Base-by-base conservation (phyloP, 37 sponge, comb jelly and placozoan genomes). In the Petrosia ficiformis region DNA sequence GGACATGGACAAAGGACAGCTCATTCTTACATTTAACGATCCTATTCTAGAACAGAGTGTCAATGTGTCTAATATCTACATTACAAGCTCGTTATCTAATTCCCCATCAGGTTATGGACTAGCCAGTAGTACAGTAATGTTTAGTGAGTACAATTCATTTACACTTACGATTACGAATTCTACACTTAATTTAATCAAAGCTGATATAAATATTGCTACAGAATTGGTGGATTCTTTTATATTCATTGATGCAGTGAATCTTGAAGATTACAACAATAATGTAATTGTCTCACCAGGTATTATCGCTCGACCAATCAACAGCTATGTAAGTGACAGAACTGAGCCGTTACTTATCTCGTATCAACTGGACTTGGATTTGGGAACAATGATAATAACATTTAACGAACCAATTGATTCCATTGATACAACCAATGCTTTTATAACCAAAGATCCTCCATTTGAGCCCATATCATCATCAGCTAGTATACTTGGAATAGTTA, bases 21-120 rank as follows among this genome's bases (percentile, higher is more conserved):
- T 80, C 1, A 71, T 22, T 3, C 54, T 80, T 1, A 28, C 66
- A 4, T 80, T 80, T 41, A n/a, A 35, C 16, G 81, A 80, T 41
- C 73, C 81, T 29, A 61, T 72, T 35, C 14, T n/a, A n/a, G 22
- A 11, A n/a, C 14, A n/a, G 5, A n/a, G 5, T 61, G 26, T 42
- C 4, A 31, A 33, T 68, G 10, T 42, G 11, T 19, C 52, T 71
- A 28, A 21, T 16, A 19, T 71, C 6, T 71, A 71, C 52, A n/a
- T 71, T 4, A 48, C 54, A 8, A 19, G 14, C 8, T 48, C 54
- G 14, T n/a, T n/a, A 10, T 24, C 54, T 24, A 43, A 2, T 28
- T 22, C 37, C 24, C 48, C 21, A 6, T 28, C 54, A 24, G 42
- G 54, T 21, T 8, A 39, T 8, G 10, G 43, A 8, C 10, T 71